Base-by-base conservation (phyloP, 2,888 invertebrate species). In the Pheosia tremula region DNA sequence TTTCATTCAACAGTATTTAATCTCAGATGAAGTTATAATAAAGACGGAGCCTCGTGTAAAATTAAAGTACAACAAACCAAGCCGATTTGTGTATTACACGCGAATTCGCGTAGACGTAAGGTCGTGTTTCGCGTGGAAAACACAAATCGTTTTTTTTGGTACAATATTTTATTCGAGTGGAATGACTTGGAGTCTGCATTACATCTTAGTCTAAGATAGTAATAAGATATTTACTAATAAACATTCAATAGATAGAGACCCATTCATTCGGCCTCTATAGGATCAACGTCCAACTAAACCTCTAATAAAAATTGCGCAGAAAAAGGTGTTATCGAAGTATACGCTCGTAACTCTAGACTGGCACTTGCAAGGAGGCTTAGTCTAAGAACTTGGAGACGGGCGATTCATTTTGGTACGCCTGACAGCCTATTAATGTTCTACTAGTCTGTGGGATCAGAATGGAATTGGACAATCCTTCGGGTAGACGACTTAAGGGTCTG, bases 301-400 rank as follows among this genome's bases (percentile, higher is more conserved):
- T 50, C 68, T 70, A 78, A 82, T 84, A 83, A 82, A 85, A 81
- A 78, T 80, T 73, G 70, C 57, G 68, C 66, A 75, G 77, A 80
- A 80, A 81, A 80, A 75, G 68, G 68, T 68, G 75, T 78, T 81
- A 81, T 82, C 80, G 81, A 81, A 81, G 67, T 75, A 74, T 72
- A 75, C 71, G 74, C 70, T 74, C 84, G 83, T 85, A 84, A 85
- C 79, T 84, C 68, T 66, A 62, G 72, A 66, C 80, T 81, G 79
- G 80, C 83, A 80, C 79, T 83, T 81, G 76, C 81, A 78, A 78
- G 69, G 78, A 75, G 59, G 67, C 68, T 64, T 63, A 66, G 61
- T 38, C 6, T 8, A 36, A 56, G 56, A 62, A 55, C 43, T 56
- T 74, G 57, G 61, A 66, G 68, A 71, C 74, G 69, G 80, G 72